Evolutionary conservation across 1,140 invertebrate species (phyloP).

Genomic region (Lepidotrigona ventralis): DNA sequence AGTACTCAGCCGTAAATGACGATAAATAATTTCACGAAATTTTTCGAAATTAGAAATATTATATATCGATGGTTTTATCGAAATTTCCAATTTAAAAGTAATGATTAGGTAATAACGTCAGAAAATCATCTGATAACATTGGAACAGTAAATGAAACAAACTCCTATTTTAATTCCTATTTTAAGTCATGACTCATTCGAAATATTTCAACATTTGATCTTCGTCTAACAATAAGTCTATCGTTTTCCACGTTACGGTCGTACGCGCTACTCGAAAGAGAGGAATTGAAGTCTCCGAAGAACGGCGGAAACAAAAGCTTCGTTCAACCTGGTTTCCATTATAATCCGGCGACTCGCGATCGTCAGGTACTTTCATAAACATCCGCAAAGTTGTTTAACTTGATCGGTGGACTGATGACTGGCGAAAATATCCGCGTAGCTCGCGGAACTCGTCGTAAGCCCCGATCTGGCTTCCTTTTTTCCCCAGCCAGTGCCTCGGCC

Average conservation of each 20-base stretch:
- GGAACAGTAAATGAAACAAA: no score
- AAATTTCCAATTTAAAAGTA: no score
- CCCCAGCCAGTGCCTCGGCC: constrained; percentile 9
- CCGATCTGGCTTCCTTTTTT: constrained; percentile 26
- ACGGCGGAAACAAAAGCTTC: background rate
- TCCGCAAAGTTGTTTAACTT: constrained; percentile 19
- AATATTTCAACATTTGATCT: background rate
- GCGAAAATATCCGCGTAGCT: constrained; percentile 31
- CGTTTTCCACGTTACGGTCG: background rate
- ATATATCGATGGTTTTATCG: no score
- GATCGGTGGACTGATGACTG: constrained; percentile 15
- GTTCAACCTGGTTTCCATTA: background rate
- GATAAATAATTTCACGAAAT: no score
- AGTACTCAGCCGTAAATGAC: no score
- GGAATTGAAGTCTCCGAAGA: background rate
- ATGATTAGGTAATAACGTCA: no score
- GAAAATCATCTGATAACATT: no score
- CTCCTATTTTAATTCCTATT: no score
- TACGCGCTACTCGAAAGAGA: background rate
- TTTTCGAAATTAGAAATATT: no score
- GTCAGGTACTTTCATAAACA: background rate
- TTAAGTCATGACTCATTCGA: no score
- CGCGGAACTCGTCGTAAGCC: background rate
- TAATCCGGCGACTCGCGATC: background rate
- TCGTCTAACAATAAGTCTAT: background rate